Base-by-base conservation (phyloP, 2,888 invertebrate species). In the Adelphocoris suturalis region DNA sequence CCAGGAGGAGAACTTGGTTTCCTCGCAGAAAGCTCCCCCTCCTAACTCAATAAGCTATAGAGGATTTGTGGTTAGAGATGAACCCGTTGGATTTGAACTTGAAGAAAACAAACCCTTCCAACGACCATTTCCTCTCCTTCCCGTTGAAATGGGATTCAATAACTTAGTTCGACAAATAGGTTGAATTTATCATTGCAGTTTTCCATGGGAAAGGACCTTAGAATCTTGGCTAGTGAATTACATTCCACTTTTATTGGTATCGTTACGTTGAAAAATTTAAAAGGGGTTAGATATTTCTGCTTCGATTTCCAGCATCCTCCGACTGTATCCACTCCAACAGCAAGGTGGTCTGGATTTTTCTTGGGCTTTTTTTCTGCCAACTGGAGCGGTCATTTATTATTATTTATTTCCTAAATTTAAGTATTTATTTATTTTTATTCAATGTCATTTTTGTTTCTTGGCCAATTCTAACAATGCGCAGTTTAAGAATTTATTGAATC, bases 101-200 rank as follows among this genome's bases (percentile, higher is more conserved):
- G 82, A 82, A 82, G 82, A 82, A 82, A 82, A 82, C 82, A 82
- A 82, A 82, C 82, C 48, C 82, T 82, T 82, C 23, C 82, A 11
- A 23, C 47, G 19, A 27, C 46, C 46, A 78, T 78, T 78, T 47
- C 78, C 78, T 19, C 37, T 46, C 46, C 78, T 37, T 46, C 46
- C 37, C 78, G 78, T 78, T 78, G 82, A 52, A 82, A 82, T 82
- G 82, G 52, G 82, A 23, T 82, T 82, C 82, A 52, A 82, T 52
- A 82, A 52, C 48, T 82, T 82, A 47, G 82, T 82, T 82, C 52
- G 82, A 52, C 82, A 82, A 82, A 82, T 82, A 52, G 82, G 82
- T 82, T 48, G 82, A 82, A 82, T 82, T 82, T 52, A 82, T 82
- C 82, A 82, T 82, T 82, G 82, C 82, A 82, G 52, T 82, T 82